A percentile compares a stretch with the other conserved stretches of the same genome.
These are phyloP conservation scores for Tenualosa ilisha DNA, from an alignment of 2,797 vertebrate species.

Conservation along the genomic window DNA sequence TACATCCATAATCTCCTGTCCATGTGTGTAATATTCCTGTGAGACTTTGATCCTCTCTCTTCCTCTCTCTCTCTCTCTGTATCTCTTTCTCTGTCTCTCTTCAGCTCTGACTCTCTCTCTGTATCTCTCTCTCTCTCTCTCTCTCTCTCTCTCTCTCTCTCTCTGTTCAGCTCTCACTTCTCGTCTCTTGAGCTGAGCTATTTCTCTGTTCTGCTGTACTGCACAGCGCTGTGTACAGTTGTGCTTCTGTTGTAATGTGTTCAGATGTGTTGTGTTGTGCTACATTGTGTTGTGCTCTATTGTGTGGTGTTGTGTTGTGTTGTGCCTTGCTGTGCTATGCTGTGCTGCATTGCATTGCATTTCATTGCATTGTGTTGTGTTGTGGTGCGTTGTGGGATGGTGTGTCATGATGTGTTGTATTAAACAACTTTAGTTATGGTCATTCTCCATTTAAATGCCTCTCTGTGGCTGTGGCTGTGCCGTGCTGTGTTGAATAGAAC, in stretches of 20 bases:
- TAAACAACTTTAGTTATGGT: no score
- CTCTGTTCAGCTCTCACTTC: not conserved
- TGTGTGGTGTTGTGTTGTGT: no score
- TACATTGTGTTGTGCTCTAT: not conserved
- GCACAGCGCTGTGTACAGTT: no score
- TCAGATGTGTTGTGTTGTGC: no score
- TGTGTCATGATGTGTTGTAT: no score
- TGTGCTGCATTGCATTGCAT: not conserved
- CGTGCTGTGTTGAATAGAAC: no score
- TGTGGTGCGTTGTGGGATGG: not conserved
- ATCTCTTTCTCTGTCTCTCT: not conserved
- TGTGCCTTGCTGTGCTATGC: not conserved
- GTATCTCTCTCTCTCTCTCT: not conserved
- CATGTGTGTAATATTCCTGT: not conserved
- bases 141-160: not conserved
- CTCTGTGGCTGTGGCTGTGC: no score
- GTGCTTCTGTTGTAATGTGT: no score
- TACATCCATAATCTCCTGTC: not conserved
- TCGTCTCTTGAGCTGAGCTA: no score
- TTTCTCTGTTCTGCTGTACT: no score
- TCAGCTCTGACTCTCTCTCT: not conserved
- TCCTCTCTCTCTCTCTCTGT: no score
- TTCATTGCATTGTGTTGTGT: not conserved
- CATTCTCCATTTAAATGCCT: no score
- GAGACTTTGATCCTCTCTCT: not conserved